Evolutionary conservation across 2,113 vertebrate genomes (phyloP).

Genomic region (Saimiri boliviensis): DNA sequence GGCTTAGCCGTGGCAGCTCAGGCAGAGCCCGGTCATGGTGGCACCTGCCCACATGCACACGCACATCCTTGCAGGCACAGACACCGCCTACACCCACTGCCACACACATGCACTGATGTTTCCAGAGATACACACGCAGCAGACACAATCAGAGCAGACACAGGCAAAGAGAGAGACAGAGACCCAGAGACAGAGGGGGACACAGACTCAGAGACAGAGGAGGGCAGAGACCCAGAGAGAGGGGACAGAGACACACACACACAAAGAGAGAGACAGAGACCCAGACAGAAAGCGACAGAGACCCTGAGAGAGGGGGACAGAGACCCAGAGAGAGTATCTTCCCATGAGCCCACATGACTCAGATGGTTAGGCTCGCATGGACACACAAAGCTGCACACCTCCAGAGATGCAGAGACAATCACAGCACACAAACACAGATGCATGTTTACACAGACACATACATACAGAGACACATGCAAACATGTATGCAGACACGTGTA

Average conservation of each 20-base stretch:
- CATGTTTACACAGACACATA: background rate
- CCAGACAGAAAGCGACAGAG: no score
- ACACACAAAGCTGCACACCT: background rate
- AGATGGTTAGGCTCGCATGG: background rate
- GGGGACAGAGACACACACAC: no score
- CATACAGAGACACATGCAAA: background rate
- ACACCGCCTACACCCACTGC: background rate
- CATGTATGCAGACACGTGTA: background rate
- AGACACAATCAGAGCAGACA: background rate
- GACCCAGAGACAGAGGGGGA: no score
- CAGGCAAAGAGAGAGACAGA: no score
- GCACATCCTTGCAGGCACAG: rapidly evolving
- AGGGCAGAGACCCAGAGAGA: no score
- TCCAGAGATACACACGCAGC: background rate
- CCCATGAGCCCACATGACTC: background rate
- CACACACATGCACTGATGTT: background rate
- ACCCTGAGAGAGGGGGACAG: no score
- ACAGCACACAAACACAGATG: background rate
- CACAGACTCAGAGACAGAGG: no score
- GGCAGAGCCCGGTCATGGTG: rapidly evolving
- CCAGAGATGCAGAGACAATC: background rate
- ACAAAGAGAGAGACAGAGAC: no score
- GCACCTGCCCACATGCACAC: rapidly evolving
- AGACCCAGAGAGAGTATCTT: no score
- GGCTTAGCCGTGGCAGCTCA: background rate